Evolutionary conservation across 1,140 invertebrate species (phyloP), one percentile per base, ranked within the genome.

Genomic region (Nixonia krombeini): DNA sequence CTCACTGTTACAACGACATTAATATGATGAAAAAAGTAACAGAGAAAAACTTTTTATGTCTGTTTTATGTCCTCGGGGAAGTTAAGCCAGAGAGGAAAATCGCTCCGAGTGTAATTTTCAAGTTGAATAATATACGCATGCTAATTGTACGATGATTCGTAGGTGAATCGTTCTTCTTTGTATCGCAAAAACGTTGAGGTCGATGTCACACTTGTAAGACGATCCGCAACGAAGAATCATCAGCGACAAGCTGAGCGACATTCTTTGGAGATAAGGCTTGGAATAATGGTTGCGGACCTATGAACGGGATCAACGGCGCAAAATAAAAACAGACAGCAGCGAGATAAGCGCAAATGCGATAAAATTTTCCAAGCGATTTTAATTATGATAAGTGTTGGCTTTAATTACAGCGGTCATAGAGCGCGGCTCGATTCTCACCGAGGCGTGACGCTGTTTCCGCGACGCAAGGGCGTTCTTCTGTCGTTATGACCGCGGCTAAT

Each of bases 321-420:
- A 10, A 12, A 10, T 26, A 10, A 12, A 9, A 10, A 10, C n/a
- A 33, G 9, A 10, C 9, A 33, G 4, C 29, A 10, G 13, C 13
- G 3, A 33, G 2, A 33, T 12, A 10, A 33, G 9, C 13, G 9
- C 3, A 26, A 26, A 26, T 9, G 25, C 9, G n/a, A 33, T 33
- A 12, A 33, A 12, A 33, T 33, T 33, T 33, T 33, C 29, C 29
- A 9, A 3, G 9, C 68, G 53, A 64, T 76, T 78, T 65, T 72
- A 73, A 79, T 76, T 73, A 72, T 64, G 69, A 76, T 77, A 77
- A 78, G 76, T 71, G n/a, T 61, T 47, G 50, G 59, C 53, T 73
- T 77, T 76, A 75, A 79, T 79, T 77, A 66, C 61, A 49, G 46
- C 28, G 46, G 42, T 50, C 53, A 42, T 66, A 51, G 50, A 62